These are phyloP conservation scores for Latrodectus hesperus DNA, from an alignment of 2,888 invertebrate species.

Conservation along the genomic window DNA sequence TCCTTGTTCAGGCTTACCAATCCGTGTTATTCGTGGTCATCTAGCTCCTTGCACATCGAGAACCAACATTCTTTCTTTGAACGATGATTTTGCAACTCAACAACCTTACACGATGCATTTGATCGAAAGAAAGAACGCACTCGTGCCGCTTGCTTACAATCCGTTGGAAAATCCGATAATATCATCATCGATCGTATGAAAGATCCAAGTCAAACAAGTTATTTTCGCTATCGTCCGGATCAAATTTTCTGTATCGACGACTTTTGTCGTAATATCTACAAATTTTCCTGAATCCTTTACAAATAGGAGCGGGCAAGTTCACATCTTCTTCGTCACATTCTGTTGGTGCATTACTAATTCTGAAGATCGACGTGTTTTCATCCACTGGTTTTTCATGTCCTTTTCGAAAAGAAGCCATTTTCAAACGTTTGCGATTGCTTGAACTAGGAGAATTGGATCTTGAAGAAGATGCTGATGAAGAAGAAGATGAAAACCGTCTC, in stretches of 20 bases:
- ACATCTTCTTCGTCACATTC: neutral
- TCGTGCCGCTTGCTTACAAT: constrained; percentile 13
- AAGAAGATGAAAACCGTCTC: neutral
- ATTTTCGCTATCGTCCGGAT: neutral
- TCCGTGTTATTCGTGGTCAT: constrained; percentile 10
- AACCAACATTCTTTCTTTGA: neutral
- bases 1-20: neutral
- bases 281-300: neutral
- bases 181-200: neutral
- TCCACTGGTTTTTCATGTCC: neutral
- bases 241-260: neutral
- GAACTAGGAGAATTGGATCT: neutral
- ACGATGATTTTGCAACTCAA: neutral
- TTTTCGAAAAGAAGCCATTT: neutral
- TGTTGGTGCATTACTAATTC: neutral
- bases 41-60: neutral
- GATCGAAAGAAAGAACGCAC: neutral
- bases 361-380: neutral
- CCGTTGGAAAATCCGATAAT: constrained; percentile 21
- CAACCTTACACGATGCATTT: constrained; percentile 5
- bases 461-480: neutral
- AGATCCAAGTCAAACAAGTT: neutral
- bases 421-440: constrained; percentile 1
- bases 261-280: constrained; percentile 7
- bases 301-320: constrained; percentile 3